phyloP scores from a whole-genome alignment of 2,113 vertebrate species.

The Brienomyrus brachyistius region DNA sequence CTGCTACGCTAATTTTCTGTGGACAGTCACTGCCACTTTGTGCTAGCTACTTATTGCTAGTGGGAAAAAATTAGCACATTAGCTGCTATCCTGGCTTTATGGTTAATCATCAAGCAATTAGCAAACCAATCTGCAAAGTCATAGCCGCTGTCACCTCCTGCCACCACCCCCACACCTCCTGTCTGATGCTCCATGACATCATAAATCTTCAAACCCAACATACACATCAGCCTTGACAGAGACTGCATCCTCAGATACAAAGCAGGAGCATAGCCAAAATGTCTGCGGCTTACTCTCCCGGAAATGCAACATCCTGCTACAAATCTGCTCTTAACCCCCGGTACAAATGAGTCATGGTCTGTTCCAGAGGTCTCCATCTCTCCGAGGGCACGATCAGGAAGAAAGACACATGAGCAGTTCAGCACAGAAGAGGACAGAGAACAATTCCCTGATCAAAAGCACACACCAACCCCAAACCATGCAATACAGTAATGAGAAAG shows the following conservation, averaged over 20 bases:
- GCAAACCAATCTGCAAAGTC: not conserved
- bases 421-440: not conserved
- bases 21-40: not conserved
- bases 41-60: not conserved
- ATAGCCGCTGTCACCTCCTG: not conserved
- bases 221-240: not conserved
- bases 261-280: not conserved
- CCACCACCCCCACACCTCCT: not conserved
- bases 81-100: not conserved
- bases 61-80: not conserved
- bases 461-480: not conserved
- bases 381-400: not conserved
- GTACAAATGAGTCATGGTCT: not conserved
- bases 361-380: not conserved
- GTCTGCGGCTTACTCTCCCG: not conserved
- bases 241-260: not conserved
- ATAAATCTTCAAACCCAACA: not conserved
- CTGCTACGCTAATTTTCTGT: not conserved
- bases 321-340: not conserved
- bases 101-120: not conserved
- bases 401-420: not conserved
- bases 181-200: not conserved
- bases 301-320: not conserved
- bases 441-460: not conserved
- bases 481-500: not conserved